These are phyloP conservation scores for Prorops nasuta DNA, from an alignment of 1,140 invertebrate species.

Conservation along the genomic window DNA sequence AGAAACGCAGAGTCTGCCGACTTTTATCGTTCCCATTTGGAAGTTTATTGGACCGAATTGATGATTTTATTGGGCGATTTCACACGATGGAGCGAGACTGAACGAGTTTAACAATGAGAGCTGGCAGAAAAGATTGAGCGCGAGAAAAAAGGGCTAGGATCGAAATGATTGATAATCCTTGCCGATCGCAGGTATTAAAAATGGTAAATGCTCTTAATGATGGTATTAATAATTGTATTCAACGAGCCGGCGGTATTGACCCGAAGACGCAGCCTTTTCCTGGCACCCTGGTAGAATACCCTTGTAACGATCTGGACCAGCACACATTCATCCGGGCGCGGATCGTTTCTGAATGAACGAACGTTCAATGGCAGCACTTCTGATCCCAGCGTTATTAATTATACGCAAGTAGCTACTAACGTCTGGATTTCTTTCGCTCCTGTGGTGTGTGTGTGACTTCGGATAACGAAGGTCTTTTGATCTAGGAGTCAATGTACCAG, in stretches of 20 bases:
- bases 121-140: too few species aligned
- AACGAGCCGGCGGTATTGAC: constrained; percentile 30
- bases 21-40: too few species aligned
- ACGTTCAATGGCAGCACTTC: constrained; percentile 36
- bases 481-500: too few species aligned
- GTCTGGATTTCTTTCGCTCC: constrained; percentile 17
- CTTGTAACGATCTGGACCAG: constrained; percentile 36
- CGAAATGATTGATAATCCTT: constrained; percentile 40
- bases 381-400: constrained; percentile 39
- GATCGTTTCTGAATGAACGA: constrained; percentile 39
- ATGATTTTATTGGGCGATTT: too few species aligned
- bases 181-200: constrained; percentile 35
- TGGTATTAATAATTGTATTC: constrained; percentile 44
- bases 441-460: too few species aligned
- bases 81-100: too few species aligned
- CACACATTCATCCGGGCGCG: constrained; percentile 30
- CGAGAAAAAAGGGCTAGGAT: too few species aligned
- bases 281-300: constrained; percentile 35
- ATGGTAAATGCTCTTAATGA: constrained; percentile 43
- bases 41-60: too few species aligned
- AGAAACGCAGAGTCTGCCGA: too few species aligned
- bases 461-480: too few species aligned
- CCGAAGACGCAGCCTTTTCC: constrained; percentile 33
- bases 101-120: too few species aligned
- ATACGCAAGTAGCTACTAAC: constrained; percentile 34